Percentiles rank a stretch among this genome's conserved stretches.
Evolutionary conservation across 2,797 vertebrate species (phyloP).

Genomic region (Pogonophryne albipinna): DNA sequence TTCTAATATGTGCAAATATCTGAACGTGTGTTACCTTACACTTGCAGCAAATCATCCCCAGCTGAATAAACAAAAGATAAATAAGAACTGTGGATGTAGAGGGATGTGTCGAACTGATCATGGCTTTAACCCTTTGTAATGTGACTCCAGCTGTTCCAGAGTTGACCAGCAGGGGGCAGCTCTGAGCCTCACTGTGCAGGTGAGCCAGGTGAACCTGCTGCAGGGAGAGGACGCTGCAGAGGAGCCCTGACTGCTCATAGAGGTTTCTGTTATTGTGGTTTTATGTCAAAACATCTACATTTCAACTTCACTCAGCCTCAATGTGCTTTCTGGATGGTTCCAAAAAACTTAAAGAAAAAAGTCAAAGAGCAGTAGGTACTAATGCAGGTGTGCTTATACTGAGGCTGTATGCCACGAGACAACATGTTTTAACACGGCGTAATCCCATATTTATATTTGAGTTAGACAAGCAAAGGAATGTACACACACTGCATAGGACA

Average conservation of each 20-base stretch:
- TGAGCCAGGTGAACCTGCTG: slow-evolving; percentile 41
- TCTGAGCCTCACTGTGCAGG: slow-evolving; percentile 75
- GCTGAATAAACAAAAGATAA: background rate
- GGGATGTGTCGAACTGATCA: background rate
- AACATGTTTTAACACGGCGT: slow-evolving; percentile 28
- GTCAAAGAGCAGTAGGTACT: background rate
- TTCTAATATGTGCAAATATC: background rate
- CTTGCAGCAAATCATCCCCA: background rate
- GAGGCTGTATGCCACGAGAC: background rate
- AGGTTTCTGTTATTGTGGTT: too few species aligned
- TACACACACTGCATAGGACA: background rate
- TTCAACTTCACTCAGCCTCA: background rate
- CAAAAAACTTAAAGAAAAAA: background rate
- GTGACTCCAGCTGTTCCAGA: slow-evolving; percentile 57
- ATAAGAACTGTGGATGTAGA: background rate
- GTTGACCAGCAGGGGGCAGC: slow-evolving; percentile 83
- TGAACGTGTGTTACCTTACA: background rate
- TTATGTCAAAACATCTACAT: too few species aligned
- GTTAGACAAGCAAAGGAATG: slow-evolving; percentile 10
- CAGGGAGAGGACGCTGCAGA: background rate
- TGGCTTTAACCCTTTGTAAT: slow-evolving; percentile 7
- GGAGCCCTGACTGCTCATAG: background rate
- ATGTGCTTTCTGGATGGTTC: background rate
- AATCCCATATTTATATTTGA: background rate
- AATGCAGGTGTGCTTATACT: background rate